Evolutionary conservation across 2,888 invertebrate genomes (phyloP).

Genomic region (Leptothorax acervorum): DNA sequence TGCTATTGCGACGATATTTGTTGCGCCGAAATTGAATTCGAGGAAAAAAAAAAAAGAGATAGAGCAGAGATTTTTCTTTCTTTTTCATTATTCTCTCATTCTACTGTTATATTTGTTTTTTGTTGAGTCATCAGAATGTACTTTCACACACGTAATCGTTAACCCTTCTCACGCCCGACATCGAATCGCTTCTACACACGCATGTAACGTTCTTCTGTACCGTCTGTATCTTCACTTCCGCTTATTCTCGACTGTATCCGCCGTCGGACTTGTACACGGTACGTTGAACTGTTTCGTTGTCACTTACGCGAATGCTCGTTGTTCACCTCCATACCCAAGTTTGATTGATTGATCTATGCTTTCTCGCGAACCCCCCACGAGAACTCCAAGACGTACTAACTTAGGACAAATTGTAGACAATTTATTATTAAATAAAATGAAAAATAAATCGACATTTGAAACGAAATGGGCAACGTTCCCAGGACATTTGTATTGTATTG

Average conservation of each 20-base stretch:
- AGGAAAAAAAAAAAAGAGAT: neutral
- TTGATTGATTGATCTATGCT: slow-evolving; percentile 75
- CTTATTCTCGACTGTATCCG: slow-evolving; percentile 58
- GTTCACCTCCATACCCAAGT: slow-evolving; percentile 66
- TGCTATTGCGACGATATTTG: slow-evolving; percentile 17
- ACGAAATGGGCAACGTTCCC: slow-evolving; percentile 64
- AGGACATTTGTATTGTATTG: slow-evolving; percentile 18
- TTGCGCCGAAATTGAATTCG: slow-evolving; percentile 33
- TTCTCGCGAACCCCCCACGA: slow-evolving; percentile 79
- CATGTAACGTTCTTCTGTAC: slow-evolving; percentile 61
- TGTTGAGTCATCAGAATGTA: slow-evolving; percentile 38
- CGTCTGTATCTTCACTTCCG: slow-evolving; percentile 62
- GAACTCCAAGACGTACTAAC: slow-evolving; percentile 84
- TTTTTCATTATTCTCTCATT: neutral
- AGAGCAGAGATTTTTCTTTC: neutral
- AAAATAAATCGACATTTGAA: slow-evolving; percentile 84
- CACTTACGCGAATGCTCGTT: slow-evolving; percentile 62
- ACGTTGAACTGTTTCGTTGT: slow-evolving; percentile 52
- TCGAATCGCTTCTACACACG: slow-evolving; percentile 59
- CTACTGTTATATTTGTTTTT: slow-evolving; percentile 31
- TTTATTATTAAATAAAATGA: slow-evolving; percentile 85
- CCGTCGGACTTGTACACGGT: slow-evolving; percentile 44
- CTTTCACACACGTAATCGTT: slow-evolving; percentile 41
- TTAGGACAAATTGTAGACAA: slow-evolving; percentile 85
- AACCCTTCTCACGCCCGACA: slow-evolving; percentile 46